These are phyloP conservation scores for Lottia gigantea DNA, from an alignment of 2,888 invertebrate species.

Conservation along the genomic window DNA sequence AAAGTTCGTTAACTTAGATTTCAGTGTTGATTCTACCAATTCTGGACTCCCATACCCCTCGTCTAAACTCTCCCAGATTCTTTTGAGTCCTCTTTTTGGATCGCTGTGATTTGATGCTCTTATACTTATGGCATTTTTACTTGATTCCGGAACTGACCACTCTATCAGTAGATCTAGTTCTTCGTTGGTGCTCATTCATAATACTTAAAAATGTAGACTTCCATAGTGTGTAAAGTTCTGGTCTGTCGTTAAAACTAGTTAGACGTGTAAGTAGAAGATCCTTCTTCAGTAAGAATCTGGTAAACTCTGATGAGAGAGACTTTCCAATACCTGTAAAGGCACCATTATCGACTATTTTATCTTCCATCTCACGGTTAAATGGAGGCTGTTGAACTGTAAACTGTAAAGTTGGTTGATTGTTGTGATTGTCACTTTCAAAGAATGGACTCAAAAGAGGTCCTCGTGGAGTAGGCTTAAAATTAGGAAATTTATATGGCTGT, in stretches of 20 bases:
- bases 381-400: background rate
- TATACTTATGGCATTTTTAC: slow-evolving; percentile 24
- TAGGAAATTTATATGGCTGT: background rate
- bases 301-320: slow-evolving; percentile 4
- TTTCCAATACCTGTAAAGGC: background rate
- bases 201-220: slow-evolving; percentile 19
- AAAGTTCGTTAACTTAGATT: slow-evolving; percentile 26
- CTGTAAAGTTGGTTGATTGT: background rate
- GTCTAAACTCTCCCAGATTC: slow-evolving; percentile 19
- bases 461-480: background rate
- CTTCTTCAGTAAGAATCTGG: slow-evolving; percentile 17
- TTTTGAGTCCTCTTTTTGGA: slow-evolving; percentile 18
- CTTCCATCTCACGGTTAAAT: background rate
- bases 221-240: slow-evolving; percentile 16
- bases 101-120: slow-evolving; percentile 25
- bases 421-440: background rate
- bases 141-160: slow-evolving; percentile 26
- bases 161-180: slow-evolving; percentile 24
- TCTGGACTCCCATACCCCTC: slow-evolving; percentile 32
- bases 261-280: slow-evolving; percentile 17
- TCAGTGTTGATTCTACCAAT: slow-evolving; percentile 25
- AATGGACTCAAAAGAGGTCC: background rate
- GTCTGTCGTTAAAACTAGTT: slow-evolving; percentile 19
- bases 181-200: slow-evolving; percentile 19
- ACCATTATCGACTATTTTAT: background rate